Conservation (phyloP, 2,888 invertebrate species). For the Saturnia pavonia region DNA sequence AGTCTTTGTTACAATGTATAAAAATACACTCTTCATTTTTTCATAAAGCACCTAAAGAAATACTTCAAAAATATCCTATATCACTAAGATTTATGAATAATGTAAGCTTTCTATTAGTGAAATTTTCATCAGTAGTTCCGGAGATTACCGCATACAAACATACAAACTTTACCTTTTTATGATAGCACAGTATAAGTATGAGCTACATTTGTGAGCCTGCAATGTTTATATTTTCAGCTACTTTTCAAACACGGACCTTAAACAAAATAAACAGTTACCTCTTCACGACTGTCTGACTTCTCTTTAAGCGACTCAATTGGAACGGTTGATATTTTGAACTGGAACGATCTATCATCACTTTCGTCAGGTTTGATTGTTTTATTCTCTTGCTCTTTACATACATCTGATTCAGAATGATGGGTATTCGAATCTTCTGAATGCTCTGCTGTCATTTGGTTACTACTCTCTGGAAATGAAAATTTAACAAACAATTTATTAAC, state of each 20-base stretch:
- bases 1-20: too few relatives aligned
- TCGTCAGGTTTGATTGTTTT: slow-evolving; percentile 26
- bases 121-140: too few relatives aligned
- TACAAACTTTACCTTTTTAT: too few relatives aligned
- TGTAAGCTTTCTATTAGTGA: too few relatives aligned
- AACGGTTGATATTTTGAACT: slow-evolving; percentile 20
- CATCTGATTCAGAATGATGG: slow-evolving; percentile 44
- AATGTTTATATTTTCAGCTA: too few relatives aligned
- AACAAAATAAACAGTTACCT: neutral
- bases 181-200: too few relatives aligned
- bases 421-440: slow-evolving; percentile 67
- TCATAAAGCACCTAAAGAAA: too few relatives aligned
- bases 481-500: neutral
- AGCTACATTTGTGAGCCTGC: neutral
- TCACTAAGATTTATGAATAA: too few relatives aligned
- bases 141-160: too few relatives aligned
- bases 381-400: slow-evolving; percentile 28
- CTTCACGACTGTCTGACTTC: neutral
- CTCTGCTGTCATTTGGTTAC: slow-evolving; percentile 59
- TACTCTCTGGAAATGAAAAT: slow-evolving; percentile 49
- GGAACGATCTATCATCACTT: slow-evolving; percentile 27
- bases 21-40: too few relatives aligned
- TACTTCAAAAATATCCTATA: too few relatives aligned
- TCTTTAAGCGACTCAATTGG: neutral
- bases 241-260: too few relatives aligned